phyloP scores from a whole-genome alignment of 2,888 invertebrate genomes.

The Melipona beecheii region DNA sequence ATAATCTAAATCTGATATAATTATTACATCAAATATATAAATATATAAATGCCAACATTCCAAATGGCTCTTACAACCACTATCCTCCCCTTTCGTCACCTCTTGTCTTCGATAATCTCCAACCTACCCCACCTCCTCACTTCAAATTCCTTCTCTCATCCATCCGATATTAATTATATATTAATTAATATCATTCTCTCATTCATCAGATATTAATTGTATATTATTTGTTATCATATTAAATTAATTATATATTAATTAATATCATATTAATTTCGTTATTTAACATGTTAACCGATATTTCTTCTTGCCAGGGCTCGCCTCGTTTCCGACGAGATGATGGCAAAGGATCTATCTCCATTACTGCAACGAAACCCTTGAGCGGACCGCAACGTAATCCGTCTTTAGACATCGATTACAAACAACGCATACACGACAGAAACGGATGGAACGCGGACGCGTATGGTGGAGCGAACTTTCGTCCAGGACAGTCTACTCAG shows the following conservation, averaged over 20 bases:
- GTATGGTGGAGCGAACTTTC: conserved; percentile 63
- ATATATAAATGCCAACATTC: too few species aligned
- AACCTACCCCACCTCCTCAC: neutral
- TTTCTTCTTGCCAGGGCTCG: neutral
- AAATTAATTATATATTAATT: too few species aligned
- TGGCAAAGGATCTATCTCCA: conserved; percentile 53
- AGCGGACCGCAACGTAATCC: conserved; percentile 65
- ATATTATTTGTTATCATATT: too few species aligned
- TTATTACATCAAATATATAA: too few species aligned
- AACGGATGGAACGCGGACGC: conserved; percentile 50
- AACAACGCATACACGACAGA: conserved; percentile 60
- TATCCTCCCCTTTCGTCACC: too few species aligned
- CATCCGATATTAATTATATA: neutral
- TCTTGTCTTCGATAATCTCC: neutral
- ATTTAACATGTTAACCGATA: neutral
- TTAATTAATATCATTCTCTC: too few species aligned
- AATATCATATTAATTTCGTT: too few species aligned
- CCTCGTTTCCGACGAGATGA: conserved; percentile 35
- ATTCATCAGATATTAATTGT: too few species aligned
- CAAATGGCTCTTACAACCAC: neutral
- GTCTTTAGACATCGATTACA: conserved; percentile 61
- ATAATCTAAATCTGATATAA: too few species aligned
- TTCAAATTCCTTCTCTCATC: neutral
- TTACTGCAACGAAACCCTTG: conserved; percentile 55
- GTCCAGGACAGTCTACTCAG: conserved; percentile 46